Conservation (phyloP, 35 echinoderm and acorn worm species). For the Chiridota heheva region DNA sequence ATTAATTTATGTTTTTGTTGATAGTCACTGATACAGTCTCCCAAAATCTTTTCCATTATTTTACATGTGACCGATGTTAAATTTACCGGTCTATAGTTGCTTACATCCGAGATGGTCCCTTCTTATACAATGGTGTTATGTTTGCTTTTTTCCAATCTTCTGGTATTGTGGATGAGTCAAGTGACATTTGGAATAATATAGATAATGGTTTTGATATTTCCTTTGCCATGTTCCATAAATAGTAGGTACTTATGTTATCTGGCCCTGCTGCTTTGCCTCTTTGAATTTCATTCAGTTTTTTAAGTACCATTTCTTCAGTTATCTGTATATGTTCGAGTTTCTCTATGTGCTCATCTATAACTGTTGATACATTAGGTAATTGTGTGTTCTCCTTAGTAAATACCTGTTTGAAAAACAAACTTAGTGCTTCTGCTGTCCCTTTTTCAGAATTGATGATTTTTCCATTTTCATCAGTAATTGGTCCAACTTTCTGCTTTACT, state of each 20-base stretch:
- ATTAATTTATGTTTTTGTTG: background rate
- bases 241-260: background rate
- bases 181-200: background rate
- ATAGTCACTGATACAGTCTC: background rate
- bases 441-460: slow-evolving; percentile 6
- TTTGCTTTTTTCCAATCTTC: background rate
- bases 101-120: background rate
- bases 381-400: slow-evolving; percentile 22
- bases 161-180: background rate
- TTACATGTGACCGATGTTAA: background rate
- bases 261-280: background rate
- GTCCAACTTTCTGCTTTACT: background rate
- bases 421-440: slow-evolving; percentile 16
- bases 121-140: background rate
- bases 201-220: background rate
- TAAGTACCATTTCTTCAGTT: slow-evolving; percentile 21
- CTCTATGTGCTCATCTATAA: background rate
- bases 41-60: background rate
- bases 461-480: background rate
- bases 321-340: slow-evolving; percentile 10
- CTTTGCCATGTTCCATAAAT: background rate
- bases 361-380: no score
- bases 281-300: slow-evolving; percentile 6
- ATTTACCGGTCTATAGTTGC: slow-evolving; percentile 30
- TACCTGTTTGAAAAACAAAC: slow-evolving; percentile 10